Percentiles rank a stretch among this genome's conserved stretches.
Conservation (phyloP, 2,113 vertebrate genomes). For the Eudyptes chrysolophus region DNA sequence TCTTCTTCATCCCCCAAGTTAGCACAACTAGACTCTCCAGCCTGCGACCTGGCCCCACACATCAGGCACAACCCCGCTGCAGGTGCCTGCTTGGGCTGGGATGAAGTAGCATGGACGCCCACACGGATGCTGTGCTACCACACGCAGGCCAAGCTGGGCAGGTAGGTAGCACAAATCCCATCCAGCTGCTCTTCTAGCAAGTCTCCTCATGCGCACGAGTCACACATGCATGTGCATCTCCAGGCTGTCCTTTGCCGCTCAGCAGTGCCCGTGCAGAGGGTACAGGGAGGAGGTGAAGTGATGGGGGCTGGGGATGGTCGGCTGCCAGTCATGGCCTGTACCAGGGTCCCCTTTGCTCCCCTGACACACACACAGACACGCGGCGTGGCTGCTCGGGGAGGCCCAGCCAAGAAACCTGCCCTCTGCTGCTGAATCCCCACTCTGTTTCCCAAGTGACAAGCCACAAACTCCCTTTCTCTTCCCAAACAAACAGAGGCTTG, state of each 20-base stretch:
- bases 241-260: not conserved
- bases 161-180: not conserved
- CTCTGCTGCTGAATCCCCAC: conserved; percentile 67
- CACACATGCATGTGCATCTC: not conserved
- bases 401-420: not conserved
- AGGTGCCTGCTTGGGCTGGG: not conserved
- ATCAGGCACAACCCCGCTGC: not conserved
- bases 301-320: accelerated
- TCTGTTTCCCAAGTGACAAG: conserved; percentile 68
- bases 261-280: not conserved
- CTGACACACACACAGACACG: not conserved
- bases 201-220: not conserved
- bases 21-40: not conserved
- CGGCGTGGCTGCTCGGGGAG: not conserved
- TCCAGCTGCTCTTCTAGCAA: not conserved
- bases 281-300: not conserved
- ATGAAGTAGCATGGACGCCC: not conserved
- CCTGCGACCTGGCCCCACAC: not conserved
- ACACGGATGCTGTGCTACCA: not conserved
- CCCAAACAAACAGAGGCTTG: conserved; percentile 75
- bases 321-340: conserved; percentile 19
- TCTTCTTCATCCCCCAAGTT: not conserved
- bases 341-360: conserved; percentile 60
- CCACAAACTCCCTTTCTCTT: conserved; percentile 78
- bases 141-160: not conserved